phyloP scores from a whole-genome alignment of 2,888 invertebrate genomes.

The Seladonia tumulorum region DNA sequence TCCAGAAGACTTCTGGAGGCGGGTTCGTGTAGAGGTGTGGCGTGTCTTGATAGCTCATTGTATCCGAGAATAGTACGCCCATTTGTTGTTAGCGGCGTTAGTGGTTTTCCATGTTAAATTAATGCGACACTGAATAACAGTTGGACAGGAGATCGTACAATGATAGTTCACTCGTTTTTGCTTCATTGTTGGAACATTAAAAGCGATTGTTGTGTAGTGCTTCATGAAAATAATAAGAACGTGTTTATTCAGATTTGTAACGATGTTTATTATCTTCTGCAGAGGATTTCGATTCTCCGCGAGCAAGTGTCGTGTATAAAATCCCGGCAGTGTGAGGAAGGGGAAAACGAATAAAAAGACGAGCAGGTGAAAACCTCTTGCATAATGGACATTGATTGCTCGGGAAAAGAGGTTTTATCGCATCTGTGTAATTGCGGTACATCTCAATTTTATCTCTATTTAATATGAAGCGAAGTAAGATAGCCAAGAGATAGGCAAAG shows the following conservation, averaged over 20 bases:
- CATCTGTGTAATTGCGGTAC: not conserved
- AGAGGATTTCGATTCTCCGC: not conserved
- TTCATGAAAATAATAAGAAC: too few relatives aligned
- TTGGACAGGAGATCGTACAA: not conserved
- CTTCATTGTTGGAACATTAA: too few relatives aligned
- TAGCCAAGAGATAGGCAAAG: too few relatives aligned
- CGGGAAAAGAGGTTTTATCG: not conserved
- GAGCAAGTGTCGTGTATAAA: not conserved
- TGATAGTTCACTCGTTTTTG: not conserved
- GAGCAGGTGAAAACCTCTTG: constrained; percentile 67
- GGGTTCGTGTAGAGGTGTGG: not conserved
- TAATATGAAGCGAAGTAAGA: not conserved
- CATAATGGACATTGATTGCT: constrained; percentile 52
- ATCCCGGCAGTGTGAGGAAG: not conserved
- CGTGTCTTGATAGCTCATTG: not conserved
- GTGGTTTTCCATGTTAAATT: too few relatives aligned
- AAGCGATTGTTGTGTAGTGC: too few relatives aligned
- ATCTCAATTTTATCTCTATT: not conserved
- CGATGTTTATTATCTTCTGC: not conserved
- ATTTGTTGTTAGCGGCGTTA: too few relatives aligned
- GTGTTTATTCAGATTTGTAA: too few relatives aligned
- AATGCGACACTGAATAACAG: too few relatives aligned
- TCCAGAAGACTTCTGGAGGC: not conserved
- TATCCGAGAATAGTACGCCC: too few relatives aligned
- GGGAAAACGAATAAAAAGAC: constrained; percentile 34